Conservation (phyloP, 2,888 invertebrate species). For the Cosmia trapezina region DNA sequence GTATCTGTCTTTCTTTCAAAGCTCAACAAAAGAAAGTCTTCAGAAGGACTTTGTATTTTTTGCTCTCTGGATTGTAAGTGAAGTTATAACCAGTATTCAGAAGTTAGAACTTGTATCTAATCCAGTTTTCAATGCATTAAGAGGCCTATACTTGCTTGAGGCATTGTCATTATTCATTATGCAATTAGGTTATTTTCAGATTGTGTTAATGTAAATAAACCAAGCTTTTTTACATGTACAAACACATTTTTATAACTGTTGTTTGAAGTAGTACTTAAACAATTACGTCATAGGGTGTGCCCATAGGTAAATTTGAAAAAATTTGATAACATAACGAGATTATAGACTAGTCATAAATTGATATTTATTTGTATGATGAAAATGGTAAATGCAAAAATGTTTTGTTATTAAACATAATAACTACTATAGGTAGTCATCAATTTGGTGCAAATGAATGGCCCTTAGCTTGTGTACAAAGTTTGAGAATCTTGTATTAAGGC, state of each 20-base stretch:
- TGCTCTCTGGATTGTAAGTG: conserved; percentile 76
- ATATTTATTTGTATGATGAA: neutral
- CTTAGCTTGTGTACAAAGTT: neutral
- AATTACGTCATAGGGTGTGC: no score
- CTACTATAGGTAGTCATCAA: neutral
- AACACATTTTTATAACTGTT: no score
- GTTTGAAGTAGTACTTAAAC: no score
- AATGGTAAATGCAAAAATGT: neutral
- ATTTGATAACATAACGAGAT: neutral
- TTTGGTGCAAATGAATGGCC: neutral
- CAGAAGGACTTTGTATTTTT: conserved; percentile 76
- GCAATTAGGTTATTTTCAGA: neutral
- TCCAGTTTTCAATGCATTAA: conserved; percentile 48
- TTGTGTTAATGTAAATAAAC: neutral
- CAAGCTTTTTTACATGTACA: no score
- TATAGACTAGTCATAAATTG: neutral
- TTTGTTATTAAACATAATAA: neutral
- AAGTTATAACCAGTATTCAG: conserved; percentile 64
- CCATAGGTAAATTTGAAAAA: neutral
- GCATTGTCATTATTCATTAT: no score
- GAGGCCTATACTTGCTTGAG: neutral
- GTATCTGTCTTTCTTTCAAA: conserved; percentile 88
- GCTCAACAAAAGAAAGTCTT: conserved; percentile 88
- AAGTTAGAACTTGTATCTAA: conserved; percentile 73
- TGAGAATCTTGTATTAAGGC: neutral